phyloP scores from a whole-genome alignment of 2,113 vertebrate species.

The Forbesichthys agassizii region DNA sequence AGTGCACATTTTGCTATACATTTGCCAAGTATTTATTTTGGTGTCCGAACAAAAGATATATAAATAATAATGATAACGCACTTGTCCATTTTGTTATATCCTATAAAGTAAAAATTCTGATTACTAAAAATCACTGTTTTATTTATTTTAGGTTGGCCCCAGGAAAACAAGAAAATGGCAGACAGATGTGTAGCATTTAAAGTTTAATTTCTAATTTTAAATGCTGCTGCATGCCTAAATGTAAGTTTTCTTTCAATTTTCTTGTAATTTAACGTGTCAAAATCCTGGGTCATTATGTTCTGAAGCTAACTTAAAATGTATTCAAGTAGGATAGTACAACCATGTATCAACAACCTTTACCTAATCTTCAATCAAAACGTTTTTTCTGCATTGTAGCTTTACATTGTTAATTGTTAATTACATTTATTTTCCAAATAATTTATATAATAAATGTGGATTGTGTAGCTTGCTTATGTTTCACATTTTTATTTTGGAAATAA shows the following conservation, averaged over 20 bases:
- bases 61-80: neutral
- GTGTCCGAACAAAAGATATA: neutral
- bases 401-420: neutral
- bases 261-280: too few relatives aligned
- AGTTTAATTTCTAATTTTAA: neutral
- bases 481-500: too few relatives aligned
- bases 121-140: neutral
- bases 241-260: too few relatives aligned
- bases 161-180: conserved; percentile 40
- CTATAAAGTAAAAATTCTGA: neutral
- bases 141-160: neutral
- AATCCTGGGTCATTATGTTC: too few relatives aligned
- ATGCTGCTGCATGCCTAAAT: too few relatives aligned
- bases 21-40: too few relatives aligned
- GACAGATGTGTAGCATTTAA: conserved; percentile 19
- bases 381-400: neutral
- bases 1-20: too few relatives aligned
- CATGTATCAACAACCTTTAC: too few relatives aligned
- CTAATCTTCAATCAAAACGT: neutral
- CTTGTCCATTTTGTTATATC: neutral
- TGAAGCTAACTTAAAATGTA: too few relatives aligned
- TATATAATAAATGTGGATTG: neutral
- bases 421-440: too few relatives aligned
- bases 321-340: too few relatives aligned
- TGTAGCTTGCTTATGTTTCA: neutral